phyloP scores from a whole-genome alignment of 2,113 vertebrate species.

The Heliornis fulica region DNA sequence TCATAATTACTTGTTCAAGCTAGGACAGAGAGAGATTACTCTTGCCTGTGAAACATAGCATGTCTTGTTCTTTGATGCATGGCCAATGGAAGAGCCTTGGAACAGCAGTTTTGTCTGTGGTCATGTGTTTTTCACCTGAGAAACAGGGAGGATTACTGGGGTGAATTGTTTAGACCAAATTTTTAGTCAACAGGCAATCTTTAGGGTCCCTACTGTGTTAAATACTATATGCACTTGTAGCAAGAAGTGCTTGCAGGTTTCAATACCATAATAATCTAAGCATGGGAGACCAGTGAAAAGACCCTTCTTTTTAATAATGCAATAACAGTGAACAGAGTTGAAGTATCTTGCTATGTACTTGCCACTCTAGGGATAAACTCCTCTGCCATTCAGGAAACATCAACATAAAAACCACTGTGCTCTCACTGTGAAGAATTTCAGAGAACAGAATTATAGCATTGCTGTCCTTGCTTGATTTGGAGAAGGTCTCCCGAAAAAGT shows the following conservation, averaged over 20 bases:
- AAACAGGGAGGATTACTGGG: neutral
- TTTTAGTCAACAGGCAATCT: neutral
- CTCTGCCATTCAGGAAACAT: neutral
- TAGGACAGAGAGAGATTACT: neutral
- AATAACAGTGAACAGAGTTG: neutral
- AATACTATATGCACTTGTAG: neutral
- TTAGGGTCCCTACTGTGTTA: neutral
- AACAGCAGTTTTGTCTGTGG: neutral
- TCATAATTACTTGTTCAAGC: neutral
- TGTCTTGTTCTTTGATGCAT: rapidly evolving
- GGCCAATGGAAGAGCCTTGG: neutral
- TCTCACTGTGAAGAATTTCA: neutral
- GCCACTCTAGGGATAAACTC: neutral
- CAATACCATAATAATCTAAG: neutral
- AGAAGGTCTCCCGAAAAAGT: neutral
- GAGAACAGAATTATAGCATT: neutral
- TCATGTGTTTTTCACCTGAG: neutral
- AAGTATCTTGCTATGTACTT: neutral
- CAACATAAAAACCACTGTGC: rapidly evolving
- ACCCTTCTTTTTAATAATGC: neutral
- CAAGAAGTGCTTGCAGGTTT: neutral
- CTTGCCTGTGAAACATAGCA: neutral
- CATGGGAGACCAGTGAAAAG: neutral
- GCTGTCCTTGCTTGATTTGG: neutral
- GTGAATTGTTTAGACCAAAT: neutral